Percentiles rank a stretch among this genome's conserved stretches.
Conservation (phyloP, 2,888 invertebrate species). For the Monopis laevigella region DNA sequence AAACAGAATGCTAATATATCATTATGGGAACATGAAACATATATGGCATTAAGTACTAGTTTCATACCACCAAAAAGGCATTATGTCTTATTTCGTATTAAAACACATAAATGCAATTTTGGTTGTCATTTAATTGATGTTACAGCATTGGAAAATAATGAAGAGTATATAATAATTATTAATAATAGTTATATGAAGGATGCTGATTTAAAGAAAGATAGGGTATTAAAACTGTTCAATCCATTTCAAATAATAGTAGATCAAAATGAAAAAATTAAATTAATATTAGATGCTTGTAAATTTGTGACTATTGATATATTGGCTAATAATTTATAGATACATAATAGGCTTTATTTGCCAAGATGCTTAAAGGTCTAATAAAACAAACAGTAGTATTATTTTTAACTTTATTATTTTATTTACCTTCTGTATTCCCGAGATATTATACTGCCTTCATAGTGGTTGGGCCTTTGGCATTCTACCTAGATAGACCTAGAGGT, state of each 20-base stretch:
- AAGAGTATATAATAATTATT: conserved; percentile 34
- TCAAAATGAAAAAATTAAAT: conserved; percentile 25
- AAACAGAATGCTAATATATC: conserved; percentile 50
- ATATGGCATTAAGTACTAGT: conserved; percentile 48
- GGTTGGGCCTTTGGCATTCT: too few relatives aligned
- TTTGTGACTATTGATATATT: too few relatives aligned
- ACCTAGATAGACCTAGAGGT: too few relatives aligned
- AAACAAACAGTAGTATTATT: too few relatives aligned
- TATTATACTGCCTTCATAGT: too few relatives aligned
- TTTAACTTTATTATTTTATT: too few relatives aligned
- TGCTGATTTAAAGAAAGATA: conserved; percentile 26
- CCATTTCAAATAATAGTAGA: conserved; percentile 34
- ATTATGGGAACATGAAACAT: conserved; percentile 66
- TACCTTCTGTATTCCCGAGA: too few relatives aligned
- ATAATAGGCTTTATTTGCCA: too few relatives aligned
- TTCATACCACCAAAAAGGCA: conserved; percentile 45
- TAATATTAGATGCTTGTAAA: conserved; percentile 47
- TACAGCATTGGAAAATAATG: conserved; percentile 27
- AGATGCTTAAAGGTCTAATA: too few relatives aligned
- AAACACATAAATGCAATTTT: conserved; percentile 35
- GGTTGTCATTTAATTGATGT: conserved; percentile 37
- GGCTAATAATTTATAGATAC: too few relatives aligned
- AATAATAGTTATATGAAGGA: conserved; percentile 33
- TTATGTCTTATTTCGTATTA: conserved; percentile 32
- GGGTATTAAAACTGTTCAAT: conserved; percentile 39